These are phyloP conservation scores for Halcyon leucocephala DNA, from an alignment of 2,797 vertebrate species.

Conservation along the genomic window DNA sequence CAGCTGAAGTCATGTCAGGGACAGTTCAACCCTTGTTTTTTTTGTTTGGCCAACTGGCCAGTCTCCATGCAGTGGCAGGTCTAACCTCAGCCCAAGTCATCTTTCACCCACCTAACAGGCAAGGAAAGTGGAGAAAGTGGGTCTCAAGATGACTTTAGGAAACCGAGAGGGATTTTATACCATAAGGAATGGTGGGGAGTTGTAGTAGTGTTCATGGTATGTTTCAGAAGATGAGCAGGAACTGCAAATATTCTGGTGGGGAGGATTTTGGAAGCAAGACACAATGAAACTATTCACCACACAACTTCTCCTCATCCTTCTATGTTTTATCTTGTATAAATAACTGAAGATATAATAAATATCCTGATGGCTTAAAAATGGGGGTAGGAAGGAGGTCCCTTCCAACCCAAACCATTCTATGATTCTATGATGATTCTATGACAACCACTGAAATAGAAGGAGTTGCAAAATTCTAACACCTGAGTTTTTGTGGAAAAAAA, in stretches of 20 bases:
- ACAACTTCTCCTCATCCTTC: background rate
- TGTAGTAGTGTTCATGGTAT: background rate
- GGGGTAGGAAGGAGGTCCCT: background rate
- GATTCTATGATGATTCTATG: too few relatives aligned
- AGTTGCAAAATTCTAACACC: background rate
- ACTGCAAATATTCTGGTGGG: background rate
- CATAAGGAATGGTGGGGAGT: background rate
- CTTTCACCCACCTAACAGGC: background rate
- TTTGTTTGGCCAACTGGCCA: background rate
- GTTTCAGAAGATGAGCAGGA: background rate
- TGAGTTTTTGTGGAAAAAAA: background rate
- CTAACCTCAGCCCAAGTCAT: background rate
- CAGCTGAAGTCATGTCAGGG: background rate
- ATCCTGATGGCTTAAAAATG: background rate
- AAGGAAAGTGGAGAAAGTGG: background rate
- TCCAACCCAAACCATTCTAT: too few relatives aligned
- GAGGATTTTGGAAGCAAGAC: background rate
- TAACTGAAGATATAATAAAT: background rate
- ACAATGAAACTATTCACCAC: background rate
- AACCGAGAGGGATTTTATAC: background rate
- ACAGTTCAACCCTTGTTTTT: background rate
- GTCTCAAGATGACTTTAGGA: background rate
- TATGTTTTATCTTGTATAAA: background rate
- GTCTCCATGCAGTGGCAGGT: rapidly evolving
- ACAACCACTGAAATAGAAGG: background rate